Percentiles rank a stretch among this genome's conserved stretches.
These are phyloP conservation scores for Colossoma macropomum DNA, from an alignment of 2,113 vertebrate species.

Conservation along the genomic window DNA sequence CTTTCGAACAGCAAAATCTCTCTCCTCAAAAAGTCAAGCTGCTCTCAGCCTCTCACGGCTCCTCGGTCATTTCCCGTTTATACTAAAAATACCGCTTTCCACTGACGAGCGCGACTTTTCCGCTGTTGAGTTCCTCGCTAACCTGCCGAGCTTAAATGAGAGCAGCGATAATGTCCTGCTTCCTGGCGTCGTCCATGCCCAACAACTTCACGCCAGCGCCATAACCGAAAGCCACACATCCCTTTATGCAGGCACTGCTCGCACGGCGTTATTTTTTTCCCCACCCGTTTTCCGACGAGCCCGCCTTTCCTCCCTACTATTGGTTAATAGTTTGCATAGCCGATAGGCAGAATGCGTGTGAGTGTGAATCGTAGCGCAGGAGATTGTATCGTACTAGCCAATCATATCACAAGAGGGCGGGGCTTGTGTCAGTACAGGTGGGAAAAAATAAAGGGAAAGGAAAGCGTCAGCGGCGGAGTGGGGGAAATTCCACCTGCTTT, in stretches of 20 bases:
- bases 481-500: conserved; percentile 77
- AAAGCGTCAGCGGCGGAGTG: conserved; percentile 71
- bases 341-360: not conserved
- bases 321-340: not conserved
- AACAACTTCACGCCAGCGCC: conserved; percentile 70
- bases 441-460: conserved; percentile 15
- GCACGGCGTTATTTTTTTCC: too few relatives aligned
- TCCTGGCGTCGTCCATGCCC: conserved; percentile 55
- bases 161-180: conserved; percentile 26
- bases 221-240: conserved; percentile 62
- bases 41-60: conserved; percentile 13
- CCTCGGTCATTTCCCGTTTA: conserved; percentile 1
- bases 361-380: not conserved
- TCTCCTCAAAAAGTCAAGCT: not conserved
- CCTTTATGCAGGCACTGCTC: conserved; percentile 25
- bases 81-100: not conserved
- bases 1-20: conserved; percentile 47
- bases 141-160: conserved; percentile 20
- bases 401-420: not conserved
- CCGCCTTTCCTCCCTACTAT: not conserved
- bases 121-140: conserved; percentile 17
- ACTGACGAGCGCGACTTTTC: not conserved
- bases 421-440: not conserved
- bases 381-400: not conserved
- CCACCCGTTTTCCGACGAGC: not conserved